These are phyloP conservation scores for Heliconius cydno DNA, from an alignment of 2,888 invertebrate species.

Conservation along the genomic window DNA sequence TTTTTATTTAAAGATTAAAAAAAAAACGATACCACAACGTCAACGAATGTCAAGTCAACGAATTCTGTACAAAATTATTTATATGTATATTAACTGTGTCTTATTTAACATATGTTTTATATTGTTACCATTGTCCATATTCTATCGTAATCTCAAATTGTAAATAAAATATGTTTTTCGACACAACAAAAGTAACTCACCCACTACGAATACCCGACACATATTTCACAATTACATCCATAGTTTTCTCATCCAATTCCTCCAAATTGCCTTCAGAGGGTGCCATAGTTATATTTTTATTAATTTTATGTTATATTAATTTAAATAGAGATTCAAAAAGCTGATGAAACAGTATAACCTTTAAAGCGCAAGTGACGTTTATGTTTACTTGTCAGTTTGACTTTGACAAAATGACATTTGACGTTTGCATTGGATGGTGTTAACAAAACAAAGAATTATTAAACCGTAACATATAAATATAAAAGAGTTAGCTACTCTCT, in stretches of 20 bases:
- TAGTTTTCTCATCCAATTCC: conserved; percentile 62
- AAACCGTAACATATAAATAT: neutral
- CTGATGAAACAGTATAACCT: conserved; percentile 25
- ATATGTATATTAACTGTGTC: too few species aligned
- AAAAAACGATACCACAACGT: neutral
- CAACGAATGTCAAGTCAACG: neutral
- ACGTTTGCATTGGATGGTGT: neutral
- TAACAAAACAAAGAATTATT: neutral
- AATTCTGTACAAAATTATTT: neutral
- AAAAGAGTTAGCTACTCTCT: neutral
- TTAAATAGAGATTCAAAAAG: conserved; percentile 5
- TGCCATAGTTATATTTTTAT: conserved; percentile 38
- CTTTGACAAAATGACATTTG: neutral
- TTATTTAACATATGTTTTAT: neutral
- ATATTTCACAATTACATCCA: conserved; percentile 66
- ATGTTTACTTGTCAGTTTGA: conserved; percentile 6
- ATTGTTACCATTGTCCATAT: neutral
- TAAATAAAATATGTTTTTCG: conserved; percentile 4
- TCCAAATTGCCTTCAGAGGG: conserved; percentile 40
- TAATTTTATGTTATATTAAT: neutral
- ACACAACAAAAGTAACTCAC: conserved; percentile 53
- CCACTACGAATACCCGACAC: conserved; percentile 65
- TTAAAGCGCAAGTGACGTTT: conserved; percentile 21
- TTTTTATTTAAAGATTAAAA: too few species aligned
- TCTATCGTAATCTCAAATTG: neutral